Evolutionary conservation across 2,113 vertebrate species (phyloP).

Genomic region (Dromiciops gliroides): DNA sequence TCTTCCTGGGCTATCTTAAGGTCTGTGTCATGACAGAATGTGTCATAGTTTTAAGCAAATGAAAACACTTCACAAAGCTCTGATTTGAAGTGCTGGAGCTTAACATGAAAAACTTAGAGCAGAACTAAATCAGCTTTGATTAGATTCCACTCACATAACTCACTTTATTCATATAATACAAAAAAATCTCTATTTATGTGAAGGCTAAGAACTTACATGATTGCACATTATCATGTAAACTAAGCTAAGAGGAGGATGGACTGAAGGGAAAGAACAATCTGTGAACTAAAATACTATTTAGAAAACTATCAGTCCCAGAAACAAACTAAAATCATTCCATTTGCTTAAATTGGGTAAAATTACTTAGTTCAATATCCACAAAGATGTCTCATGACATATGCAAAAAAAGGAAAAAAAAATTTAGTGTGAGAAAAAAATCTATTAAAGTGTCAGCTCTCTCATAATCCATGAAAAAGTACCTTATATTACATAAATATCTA

Average conservation of each 20-base stretch:
- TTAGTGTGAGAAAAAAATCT: background rate
- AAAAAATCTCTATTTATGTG: background rate
- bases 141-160: background rate
- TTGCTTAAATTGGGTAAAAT: background rate
- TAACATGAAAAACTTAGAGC: background rate
- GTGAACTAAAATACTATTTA: background rate
- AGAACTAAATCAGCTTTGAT: background rate
- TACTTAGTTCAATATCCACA: background rate
- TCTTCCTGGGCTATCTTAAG: background rate
- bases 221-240: background rate
- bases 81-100: background rate
- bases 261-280: background rate
- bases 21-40: background rate
- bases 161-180: background rate
- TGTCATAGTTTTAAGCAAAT: background rate
- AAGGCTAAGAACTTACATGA: background rate
- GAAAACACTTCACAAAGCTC: background rate
- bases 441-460: background rate
- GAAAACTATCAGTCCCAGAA: background rate
- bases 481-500: background rate
- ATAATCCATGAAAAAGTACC: background rate
- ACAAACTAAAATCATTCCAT: background rate
- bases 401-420: background rate
- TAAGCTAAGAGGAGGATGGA: background rate
- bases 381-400: background rate